These are phyloP conservation scores for Ploceus nigricollis DNA, from an alignment of 2,113 vertebrate genomes.

Conservation along the genomic window DNA sequence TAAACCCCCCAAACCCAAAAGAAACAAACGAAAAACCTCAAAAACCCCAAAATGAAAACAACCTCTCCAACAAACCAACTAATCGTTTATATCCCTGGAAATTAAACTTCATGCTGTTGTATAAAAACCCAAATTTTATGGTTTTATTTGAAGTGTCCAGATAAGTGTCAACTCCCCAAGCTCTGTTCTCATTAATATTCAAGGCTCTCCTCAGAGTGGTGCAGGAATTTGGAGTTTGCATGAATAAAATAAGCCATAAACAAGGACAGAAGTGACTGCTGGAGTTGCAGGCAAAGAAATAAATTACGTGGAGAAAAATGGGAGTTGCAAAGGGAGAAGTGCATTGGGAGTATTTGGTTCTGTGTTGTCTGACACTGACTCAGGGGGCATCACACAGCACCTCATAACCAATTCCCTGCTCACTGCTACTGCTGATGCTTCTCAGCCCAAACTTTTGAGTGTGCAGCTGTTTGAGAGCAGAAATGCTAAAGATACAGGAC, in stretches of 20 bases:
- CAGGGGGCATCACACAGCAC: background rate
- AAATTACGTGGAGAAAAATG: background rate
- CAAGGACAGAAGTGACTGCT: background rate
- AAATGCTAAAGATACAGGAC: background rate
- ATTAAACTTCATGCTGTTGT: background rate
- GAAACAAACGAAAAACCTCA: background rate
- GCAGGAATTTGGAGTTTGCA: background rate
- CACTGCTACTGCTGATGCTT: background rate
- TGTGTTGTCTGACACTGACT: accelerated
- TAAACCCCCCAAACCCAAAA: background rate
- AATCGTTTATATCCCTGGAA: background rate
- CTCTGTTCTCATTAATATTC: background rate
- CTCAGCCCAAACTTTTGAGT: background rate
- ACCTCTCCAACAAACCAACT: background rate
- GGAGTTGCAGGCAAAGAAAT: background rate
- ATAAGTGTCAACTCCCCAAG: background rate
- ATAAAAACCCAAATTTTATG: background rate
- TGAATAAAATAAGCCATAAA: background rate
- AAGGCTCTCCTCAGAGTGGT: background rate
- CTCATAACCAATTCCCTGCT: background rate
- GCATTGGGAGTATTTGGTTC: background rate
- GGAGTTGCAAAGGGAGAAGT: background rate
- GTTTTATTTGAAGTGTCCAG: background rate
- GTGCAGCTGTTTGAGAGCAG: background rate
- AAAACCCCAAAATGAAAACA: background rate